Percentiles rank a stretch among this genome's conserved stretches.
Evolutionary conservation across 92 coral and sea anemone genomes (phyloP).

Genomic region (Galaxea fascicularis): DNA sequence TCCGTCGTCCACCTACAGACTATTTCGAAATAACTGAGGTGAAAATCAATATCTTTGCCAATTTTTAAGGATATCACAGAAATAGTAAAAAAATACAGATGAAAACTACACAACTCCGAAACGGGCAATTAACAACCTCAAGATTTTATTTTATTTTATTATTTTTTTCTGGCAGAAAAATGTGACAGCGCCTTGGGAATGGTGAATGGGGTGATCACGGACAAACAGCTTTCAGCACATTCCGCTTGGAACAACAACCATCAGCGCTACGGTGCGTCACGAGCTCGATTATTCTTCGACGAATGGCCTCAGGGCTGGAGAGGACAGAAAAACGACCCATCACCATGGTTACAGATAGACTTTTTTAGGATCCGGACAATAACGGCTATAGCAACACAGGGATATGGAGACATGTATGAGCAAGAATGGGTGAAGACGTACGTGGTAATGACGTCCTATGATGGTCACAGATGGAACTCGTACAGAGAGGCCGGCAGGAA

Average conservation of each 20-base stretch:
- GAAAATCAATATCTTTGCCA: no score
- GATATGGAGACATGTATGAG: slow-evolving; percentile 67
- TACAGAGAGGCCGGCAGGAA: slow-evolving; percentile 59
- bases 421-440: slow-evolving; percentile 86
- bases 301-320: slow-evolving; percentile 92
- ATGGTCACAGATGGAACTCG: slow-evolving; percentile 72
- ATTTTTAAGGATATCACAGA: no score
- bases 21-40: no score
- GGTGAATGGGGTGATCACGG: slow-evolving; percentile 67
- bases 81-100: no score
- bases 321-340: slow-evolving; percentile 73
- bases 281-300: slow-evolving; percentile 75
- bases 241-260: slow-evolving; percentile 79
- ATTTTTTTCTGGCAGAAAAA: slow-evolving; percentile 35
- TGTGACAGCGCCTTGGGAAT: slow-evolving; percentile 79
- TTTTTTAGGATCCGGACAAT: slow-evolving; percentile 60
- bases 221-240: slow-evolving; percentile 71
- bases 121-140: no score
- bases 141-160: not conserved
- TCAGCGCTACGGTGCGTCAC: slow-evolving; percentile 72
- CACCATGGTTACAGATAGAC: slow-evolving; percentile 83
- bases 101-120: no score
- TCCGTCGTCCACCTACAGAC: no score
- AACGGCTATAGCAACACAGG: slow-evolving; percentile 83
- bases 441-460: slow-evolving; percentile 65